Evolutionary conservation across 2,113 vertebrate species (phyloP), one percentile per base, ranked within the genome.

Genomic region (Rhinogobius similis): DNA sequence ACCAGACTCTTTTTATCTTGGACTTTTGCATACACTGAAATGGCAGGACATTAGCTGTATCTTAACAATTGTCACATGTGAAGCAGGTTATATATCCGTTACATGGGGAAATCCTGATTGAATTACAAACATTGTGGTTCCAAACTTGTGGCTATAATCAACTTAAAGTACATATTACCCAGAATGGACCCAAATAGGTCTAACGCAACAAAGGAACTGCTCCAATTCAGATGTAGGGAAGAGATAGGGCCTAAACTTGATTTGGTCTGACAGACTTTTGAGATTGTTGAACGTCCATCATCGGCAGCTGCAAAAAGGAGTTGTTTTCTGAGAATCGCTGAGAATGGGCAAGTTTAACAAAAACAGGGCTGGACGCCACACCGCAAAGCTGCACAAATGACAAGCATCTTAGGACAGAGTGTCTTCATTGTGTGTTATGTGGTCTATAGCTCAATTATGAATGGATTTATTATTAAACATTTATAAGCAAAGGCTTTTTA

Each of bases 341-440:
- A 76, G 76, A 43, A 44, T 13, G 67, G 68, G 67, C 74, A 75
- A 41, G 65, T 56, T 50, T 73, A 82, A 88, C 86, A 84, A 87
- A 76, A 82, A 73, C 81, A 82, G 80, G 86, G 88, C 88, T 75
- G 48, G 27, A 26, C 62, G 83, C 88, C 88, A 90, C 76, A 70
- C 85, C 88, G 1, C 87, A 87, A 18, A 75, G 83, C 87, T 89
- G 84, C 81, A 84, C 76, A 89, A 91, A 77, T 67, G 62, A 78
- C 84, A 78, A 71, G 72, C 64, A 56, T 73, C 72, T 67, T 62
- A 86, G 74, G 67, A 77, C 75, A 85, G 67, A 78, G 72, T 66
- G 23, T 65, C 50, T 70, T 87, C 75, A 75, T 77, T 81, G 52
- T 78, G 77, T 77, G 61, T 78, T 86, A 65, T 29, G 9, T 21